phyloP scores from a whole-genome alignment of 1,140 invertebrate genomes.

The Panagrolaimus sp. region DNA sequence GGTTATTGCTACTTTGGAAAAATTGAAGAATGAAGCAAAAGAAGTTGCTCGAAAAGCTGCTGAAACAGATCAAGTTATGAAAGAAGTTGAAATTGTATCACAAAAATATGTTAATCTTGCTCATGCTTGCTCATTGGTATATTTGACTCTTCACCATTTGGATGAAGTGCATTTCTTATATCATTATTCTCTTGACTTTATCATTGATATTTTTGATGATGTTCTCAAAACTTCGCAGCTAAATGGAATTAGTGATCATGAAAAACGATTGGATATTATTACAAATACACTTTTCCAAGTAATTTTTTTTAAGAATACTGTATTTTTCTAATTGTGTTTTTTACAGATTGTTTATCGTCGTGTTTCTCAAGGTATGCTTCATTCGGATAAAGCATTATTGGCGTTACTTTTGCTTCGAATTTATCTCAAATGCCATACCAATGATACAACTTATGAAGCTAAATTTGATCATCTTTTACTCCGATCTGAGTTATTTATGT shows the following conservation, averaged over 20 bases:
- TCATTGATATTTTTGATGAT: constrained; percentile 89
- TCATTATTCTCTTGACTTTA: constrained; percentile 97
- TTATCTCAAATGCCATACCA: constrained; percentile 70
- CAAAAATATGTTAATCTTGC: constrained; percentile 93
- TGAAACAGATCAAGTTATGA: constrained; percentile 96
- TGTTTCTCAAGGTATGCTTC: constrained; percentile 91
- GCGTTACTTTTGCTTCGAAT: constrained; percentile 86
- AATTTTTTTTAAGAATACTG: constrained; percentile 45
- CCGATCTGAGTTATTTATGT: constrained; percentile 65
- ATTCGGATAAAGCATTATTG: constrained; percentile 87
- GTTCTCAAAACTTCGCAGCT: constrained; percentile 73
- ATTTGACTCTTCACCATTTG: constrained; percentile 93
- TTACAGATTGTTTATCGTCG: constrained; percentile 82
- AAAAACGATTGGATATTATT: constrained; percentile 75
- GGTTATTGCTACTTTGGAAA: constrained; percentile 94
- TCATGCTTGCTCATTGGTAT: constrained; percentile 93
- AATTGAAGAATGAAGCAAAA: constrained; percentile 92
- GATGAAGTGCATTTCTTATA: constrained; percentile 98
- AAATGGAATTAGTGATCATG: constrained; percentile 73
- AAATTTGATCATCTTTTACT: constrained; percentile 93
- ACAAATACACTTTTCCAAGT: constrained; percentile 89
- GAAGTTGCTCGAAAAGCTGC: constrained; percentile 77
- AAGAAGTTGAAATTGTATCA: constrained; percentile 95
- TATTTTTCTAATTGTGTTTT: constrained; percentile 21
- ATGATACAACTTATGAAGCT: constrained; percentile 77